phyloP scores from a whole-genome alignment of 1,140 invertebrate genomes.

The Drosophila quadrilineata region DNA sequence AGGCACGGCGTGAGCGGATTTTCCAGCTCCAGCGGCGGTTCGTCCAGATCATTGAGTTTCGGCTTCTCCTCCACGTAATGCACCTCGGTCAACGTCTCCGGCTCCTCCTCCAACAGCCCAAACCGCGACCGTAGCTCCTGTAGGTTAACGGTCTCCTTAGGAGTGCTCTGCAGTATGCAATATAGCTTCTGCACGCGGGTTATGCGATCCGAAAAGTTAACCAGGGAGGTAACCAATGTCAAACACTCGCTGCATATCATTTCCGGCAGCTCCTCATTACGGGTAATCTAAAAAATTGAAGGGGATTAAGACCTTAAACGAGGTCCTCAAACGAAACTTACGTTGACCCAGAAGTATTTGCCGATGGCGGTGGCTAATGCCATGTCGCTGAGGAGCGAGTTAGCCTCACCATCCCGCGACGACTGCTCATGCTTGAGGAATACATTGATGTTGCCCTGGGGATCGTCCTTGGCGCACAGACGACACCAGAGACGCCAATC shows the following conservation, averaged over 20 bases:
- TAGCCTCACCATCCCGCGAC: not conserved
- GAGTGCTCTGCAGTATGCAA: conserved; percentile 37
- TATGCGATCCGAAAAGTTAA: conserved; percentile 65
- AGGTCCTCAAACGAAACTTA: conserved; percentile 12
- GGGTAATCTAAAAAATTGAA: conserved; percentile 41
- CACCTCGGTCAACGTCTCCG: conserved; percentile 47
- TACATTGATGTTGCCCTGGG: conserved; percentile 57
- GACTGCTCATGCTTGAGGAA: conserved; percentile 57
- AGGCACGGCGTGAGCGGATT: conserved; percentile 49
- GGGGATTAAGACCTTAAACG: not conserved
- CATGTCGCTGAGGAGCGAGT: conserved; percentile 8
- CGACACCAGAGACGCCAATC: conserved; percentile 70
- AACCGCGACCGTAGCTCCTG: conserved; percentile 44
- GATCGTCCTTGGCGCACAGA: conserved; percentile 71
- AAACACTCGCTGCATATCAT: conserved; percentile 65
- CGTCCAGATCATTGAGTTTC: conserved; percentile 45
- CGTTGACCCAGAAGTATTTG: conserved; percentile 73
- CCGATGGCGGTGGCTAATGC: conserved; percentile 58
- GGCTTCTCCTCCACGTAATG: conserved; percentile 63
- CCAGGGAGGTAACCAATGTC: conserved; percentile 55
- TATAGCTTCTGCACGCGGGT: conserved; percentile 63
- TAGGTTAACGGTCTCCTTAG: conserved; percentile 31
- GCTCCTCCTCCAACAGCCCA: conserved; percentile 42
- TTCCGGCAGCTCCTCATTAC: conserved; percentile 58
- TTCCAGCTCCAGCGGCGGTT: conserved; percentile 43